Conservation (phyloP, 1,140 invertebrate species). For the Diachasmimorpha longicaudata region DNA sequence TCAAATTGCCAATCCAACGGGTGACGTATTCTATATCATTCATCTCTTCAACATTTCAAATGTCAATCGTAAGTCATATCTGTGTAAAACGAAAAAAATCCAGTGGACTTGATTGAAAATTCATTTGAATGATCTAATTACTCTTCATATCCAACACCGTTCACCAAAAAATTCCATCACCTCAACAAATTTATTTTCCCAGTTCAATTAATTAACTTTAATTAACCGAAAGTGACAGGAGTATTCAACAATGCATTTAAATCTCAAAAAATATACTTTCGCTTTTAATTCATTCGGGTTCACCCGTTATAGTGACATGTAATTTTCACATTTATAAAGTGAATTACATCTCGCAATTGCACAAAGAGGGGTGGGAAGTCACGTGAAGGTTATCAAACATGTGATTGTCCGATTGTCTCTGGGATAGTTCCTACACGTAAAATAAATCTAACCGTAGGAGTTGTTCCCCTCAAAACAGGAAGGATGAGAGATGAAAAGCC, state of each 20-base stretch:
- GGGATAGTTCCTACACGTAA: constrained; percentile 9
- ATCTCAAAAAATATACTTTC: no score
- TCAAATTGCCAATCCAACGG: constrained; percentile 31
- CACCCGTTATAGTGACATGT: constrained; percentile 12
- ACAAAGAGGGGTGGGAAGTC: constrained; percentile 35
- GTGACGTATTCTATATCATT: constrained; percentile 16
- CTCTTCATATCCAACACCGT: no score
- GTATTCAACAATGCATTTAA: no score
- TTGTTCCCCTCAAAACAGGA: background rate
- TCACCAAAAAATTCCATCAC: no score
- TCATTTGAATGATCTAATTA: no score
- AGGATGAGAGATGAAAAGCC: background rate
- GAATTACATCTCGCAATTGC: constrained; percentile 41
- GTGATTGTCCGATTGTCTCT: constrained; percentile 38
- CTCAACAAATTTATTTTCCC: no score
- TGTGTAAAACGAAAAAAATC: no score
- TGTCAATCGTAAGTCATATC: no score
- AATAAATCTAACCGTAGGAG: background rate
- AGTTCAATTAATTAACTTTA: no score
- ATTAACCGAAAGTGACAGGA: no score
- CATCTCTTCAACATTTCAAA: background rate
- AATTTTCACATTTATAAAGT: constrained; percentile 29
- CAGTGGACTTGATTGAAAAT: no score
- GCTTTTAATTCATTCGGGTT: background rate
- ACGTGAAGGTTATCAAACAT: constrained; percentile 46